Base-by-base conservation (phyloP, 1,140 invertebrate genomes). In the Batillaria attramentaria region DNA sequence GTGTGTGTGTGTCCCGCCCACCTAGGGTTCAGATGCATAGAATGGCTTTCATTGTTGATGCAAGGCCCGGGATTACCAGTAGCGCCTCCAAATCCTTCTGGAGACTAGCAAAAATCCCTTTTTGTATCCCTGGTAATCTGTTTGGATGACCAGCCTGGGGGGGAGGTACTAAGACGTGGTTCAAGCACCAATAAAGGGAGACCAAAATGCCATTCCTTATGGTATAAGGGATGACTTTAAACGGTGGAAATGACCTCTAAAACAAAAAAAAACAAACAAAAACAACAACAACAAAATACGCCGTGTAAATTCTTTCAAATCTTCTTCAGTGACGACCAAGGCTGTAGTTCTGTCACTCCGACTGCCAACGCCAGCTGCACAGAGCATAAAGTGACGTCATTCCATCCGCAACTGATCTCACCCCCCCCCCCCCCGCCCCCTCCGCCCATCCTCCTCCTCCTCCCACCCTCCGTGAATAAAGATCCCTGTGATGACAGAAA, bases 251-350 rank as follows among this genome's bases (percentile, higher is more conserved):
- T 31, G 31, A 20, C 24, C 24, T n/a, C 8, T n/a, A 4, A 60
- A 20, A 60, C 24, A 60, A 20, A n/a, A 6, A 60, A 20, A 60
- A 4, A 60, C 57, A 60, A 4, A 60, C 57, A 60, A 4, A 60
- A 13, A 69, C 66, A 69, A 37, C 41, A 37, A 24, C 37, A 69
- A 73, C 42, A 18, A n/a, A 73, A 33, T 57, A 43, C 31, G 31
- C 28, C n/a, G 16, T 31, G 33, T 75, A 16, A 57, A 28, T 37
- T 43, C 8, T 50, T 4, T 3, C 31, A 62, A 62, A 57, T 50
- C 39, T 50, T 75, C 73, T 75, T 50, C 60, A 43, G 31, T 50
- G 54, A 43, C 39, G 46, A 57, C 73, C 60, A 43, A 33, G 46
- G 54, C 73, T 57, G 46, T 75, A n/a, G 13, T 50, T 33, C 46